phyloP scores from a whole-genome alignment of 2,888 invertebrate genomes.

The Papilio elwesi region DNA sequence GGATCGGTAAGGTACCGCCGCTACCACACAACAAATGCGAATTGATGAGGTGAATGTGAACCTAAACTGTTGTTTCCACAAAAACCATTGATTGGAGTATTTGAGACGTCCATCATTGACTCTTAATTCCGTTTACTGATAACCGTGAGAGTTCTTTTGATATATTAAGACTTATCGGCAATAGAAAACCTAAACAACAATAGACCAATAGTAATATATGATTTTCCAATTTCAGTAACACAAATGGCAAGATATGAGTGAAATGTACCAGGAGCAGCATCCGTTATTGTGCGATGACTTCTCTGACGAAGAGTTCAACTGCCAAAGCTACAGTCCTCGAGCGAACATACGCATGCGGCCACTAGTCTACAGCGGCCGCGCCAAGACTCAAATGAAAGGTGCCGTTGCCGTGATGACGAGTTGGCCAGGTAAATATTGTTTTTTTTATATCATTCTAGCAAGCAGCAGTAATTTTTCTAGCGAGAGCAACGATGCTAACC shows the following conservation, averaged over 20 bases:
- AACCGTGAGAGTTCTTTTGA: too few species aligned
- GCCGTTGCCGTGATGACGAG: constrained; percentile 66
- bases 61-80: too few species aligned
- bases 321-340: constrained; percentile 51
- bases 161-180: too few species aligned
- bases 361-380: constrained; percentile 55
- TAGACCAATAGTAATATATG: background rate
- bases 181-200: too few species aligned
- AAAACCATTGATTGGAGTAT: too few species aligned
- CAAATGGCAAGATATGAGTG: constrained; percentile 72
- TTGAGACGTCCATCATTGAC: too few species aligned
- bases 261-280: constrained; percentile 62
- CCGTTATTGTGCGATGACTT: constrained; percentile 69
- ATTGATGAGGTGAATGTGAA: too few species aligned
- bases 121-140: background rate
- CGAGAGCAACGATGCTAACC: too few species aligned
- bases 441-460: background rate
- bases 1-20: too few species aligned
- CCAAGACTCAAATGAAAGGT: constrained; percentile 62
- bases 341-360: constrained; percentile 54
- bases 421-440: constrained; percentile 68
- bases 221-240: constrained; percentile 30
- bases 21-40: too few species aligned
- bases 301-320: constrained; percentile 63
- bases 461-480: background rate